Base-by-base conservation (phyloP, 2,797 vertebrate genomes). In the Cryptoblepharus egeriae region DNA sequence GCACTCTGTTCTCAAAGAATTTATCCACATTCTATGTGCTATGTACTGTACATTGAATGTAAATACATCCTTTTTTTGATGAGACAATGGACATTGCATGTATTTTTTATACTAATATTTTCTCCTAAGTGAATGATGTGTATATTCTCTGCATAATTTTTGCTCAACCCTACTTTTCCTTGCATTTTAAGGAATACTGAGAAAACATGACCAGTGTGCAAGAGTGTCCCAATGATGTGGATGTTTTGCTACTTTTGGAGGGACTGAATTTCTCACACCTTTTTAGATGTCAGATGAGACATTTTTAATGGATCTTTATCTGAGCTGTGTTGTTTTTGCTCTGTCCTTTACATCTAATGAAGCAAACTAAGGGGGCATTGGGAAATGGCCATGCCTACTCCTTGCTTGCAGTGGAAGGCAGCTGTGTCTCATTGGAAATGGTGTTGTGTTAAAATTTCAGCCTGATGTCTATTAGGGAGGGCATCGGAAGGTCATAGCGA, bases 261-360 rank as follows among this genome's bases (percentile, higher is more conserved):
- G 42, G 71, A 61, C 30, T 74, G 71, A 55, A 68, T 79, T 79
- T 79, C 64, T 79, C 71, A 60, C 71, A 75, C 52, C 63, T 75
- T 75, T 63, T 30, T 37, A 49, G 52, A 61, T 79, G 82, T 84
- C 82, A 79, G 70, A 79, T 49, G 30, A 61, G 42, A 84, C 75
- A 45, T 79, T 68, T 79, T 52, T 71, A 68, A 60, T n/a, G 30
- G 45, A 68, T 67, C 37, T 73, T 30, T 60, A 45, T 60, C 55
- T 16, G 35, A 16, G 63, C 63, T 49, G 55, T 67, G 70, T 39
- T 74, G 70, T 79, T 84, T 30, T 61, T 64, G 39, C 74, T 55
- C 67, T 82, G 57, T 74, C 74, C 74, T 71, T 71, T 71, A 42
- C 67, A 70, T 42, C 63, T 68, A 61, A 60, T 68, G 64, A 61